A percentile compares a stretch with the other conserved stretches of the same genome.
Evolutionary conservation across 2,888 invertebrate genomes (phyloP).

Genomic region (Deroplatys truncata): DNA sequence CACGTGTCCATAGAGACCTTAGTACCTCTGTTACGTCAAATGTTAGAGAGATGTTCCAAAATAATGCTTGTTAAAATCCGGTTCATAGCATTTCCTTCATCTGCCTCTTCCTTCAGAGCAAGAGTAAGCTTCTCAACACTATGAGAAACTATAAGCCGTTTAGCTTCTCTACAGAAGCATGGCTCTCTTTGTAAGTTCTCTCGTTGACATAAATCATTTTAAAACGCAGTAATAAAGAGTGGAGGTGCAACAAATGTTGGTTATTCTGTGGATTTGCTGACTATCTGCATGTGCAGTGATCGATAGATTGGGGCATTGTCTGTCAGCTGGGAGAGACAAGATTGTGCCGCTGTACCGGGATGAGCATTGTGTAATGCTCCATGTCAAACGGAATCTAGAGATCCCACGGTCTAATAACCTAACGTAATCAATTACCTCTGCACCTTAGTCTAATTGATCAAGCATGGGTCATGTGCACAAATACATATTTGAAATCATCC

Average conservation of each 20-base stretch:
- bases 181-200: no score
- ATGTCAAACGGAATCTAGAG: not conserved
- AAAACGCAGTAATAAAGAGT: no score
- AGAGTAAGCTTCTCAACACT: no score
- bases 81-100: no score
- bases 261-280: not conserved
- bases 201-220: no score
- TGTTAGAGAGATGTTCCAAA: no score
- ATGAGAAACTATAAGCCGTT: no score
- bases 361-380: not conserved
- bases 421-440: not conserved
- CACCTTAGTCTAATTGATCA: not conserved
- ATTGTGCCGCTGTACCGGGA: not conserved
- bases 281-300: not conserved
- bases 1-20: no score
- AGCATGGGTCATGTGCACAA: not conserved
- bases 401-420: not conserved
- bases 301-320: not conserved
- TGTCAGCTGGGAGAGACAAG: not conserved
- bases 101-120: no score
- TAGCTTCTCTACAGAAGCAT: no score
- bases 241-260: not conserved
- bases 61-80: no score
- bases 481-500: not conserved
- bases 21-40: no score